Evolutionary conservation across 2,113 vertebrate genomes (phyloP), one percentile per base, ranked within the genome.

Genomic region (Chaetura pelagica): DNA sequence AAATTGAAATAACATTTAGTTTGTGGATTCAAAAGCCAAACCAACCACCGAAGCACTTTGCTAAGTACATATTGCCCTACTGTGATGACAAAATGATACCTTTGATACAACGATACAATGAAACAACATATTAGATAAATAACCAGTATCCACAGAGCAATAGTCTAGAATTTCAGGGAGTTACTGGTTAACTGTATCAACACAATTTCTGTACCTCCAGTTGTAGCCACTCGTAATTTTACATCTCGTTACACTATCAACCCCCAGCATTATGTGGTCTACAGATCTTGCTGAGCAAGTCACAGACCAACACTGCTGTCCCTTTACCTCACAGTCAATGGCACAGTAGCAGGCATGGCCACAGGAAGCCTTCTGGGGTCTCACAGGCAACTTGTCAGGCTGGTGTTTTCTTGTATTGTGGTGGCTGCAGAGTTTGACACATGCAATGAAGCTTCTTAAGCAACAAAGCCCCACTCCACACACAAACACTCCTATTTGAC

Each of bases 301-400:
- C 66, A 48, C 34, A 67, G 54, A 29, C 20, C 57, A 48, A 22
- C 20, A 6, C 1, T 52, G 40, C 30, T 58, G 35, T 88, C 46
- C 78, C 75, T 72, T 72, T 18, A 20, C 18, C 44, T 59, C 49
- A 49, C 58, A 7, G 42, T 38, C 49, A 44, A 51, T 40, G n/a
- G 27, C 21, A 51, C 4, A 2, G 2, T 3, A 17, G 34, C 12
- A 4, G 51, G 58, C 49, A 35, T 62, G 12, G 32, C 17, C 10
- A 2, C 18, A 61, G 64, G 32, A 57, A 61, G 22, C 46, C 12
- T 7, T 6, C 19, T 34, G 38, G 26, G 24, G 4, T 51, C 24
- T 52, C 46, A 32, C n/a, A 62, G 57, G 26, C 30, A 48, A 42
- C 5, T 0, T 1, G 2, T 22, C 2, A 0, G 13, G 62, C 48